Base-by-base conservation (phyloP, 2,797 vertebrate genomes). In the Cichlasoma orientale region DNA sequence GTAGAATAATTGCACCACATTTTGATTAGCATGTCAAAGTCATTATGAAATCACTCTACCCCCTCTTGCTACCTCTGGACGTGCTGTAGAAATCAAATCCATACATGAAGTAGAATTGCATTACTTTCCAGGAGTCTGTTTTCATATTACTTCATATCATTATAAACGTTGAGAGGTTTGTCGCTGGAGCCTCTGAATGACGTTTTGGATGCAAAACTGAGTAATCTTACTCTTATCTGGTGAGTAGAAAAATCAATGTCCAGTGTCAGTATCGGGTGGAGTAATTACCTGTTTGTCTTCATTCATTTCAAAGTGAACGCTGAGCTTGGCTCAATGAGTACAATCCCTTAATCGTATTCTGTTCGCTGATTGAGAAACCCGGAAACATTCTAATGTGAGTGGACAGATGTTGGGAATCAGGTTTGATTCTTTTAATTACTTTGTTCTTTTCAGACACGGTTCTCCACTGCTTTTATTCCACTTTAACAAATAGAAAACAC, bases 341-440 rank as follows among this genome's bases (percentile, higher is more conserved):
- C 93, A 99, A 98, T 97, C 97, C 97, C 97, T 99, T 99, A 97
- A 99, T 99, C 98, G 97, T 96, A 96, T 97, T 96, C 96, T 95
- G 95, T 95, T 94, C 96, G 94, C 96, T 95, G 96, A 97, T 96
- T 96, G 96, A 95, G 95, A 96, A 97, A 96, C 95, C 96, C 95
- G 92, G 95, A 97, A 98, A 97, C 91, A 92, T 95, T 94, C 96
- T 98, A 98, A 99, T 98, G 96, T 94, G 97, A 97, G 92, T 90
- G 93, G 98, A 99, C 98, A 95, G 97, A 97, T 97, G 97, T 97
- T 97, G 95, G 93, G 95, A 95, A 96, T 97, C 95, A 96, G 95
- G 96, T 96, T 96, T 98, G 96, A 99, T 98, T 98, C 95, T 99
- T 98, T 98, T 98, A 99, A 99, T 99, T 98, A 97, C 96, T 96